phyloP scores from a whole-genome alignment of 2,888 invertebrate genomes.

The Tanypteryx hageni region DNA sequence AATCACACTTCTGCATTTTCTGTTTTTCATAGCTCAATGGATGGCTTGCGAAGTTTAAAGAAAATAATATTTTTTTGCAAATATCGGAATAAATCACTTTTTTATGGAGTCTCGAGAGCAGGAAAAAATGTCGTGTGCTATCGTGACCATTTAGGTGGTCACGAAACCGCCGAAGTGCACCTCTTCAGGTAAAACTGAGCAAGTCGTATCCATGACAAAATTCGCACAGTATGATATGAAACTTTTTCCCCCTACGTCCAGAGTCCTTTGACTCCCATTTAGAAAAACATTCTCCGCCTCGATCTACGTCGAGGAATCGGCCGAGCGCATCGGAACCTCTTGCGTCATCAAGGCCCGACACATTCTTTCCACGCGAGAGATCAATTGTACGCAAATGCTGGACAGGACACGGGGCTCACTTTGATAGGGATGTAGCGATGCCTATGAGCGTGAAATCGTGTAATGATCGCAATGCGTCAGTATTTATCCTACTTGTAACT shows the following conservation, averaged over 20 bases:
- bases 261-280: no score
- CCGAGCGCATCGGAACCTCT: not conserved
- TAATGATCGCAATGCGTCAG: no score
- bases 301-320: no score
- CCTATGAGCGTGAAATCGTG: no score
- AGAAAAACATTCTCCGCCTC: no score
- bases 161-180: not conserved
- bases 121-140: not conserved
- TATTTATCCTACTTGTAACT: no score
- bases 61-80: not conserved
- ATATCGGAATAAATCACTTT: not conserved
- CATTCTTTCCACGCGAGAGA: not conserved
- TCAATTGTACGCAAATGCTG: no score
- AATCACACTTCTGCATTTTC: not conserved
- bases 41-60: not conserved
- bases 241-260: not conserved
- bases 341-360: not conserved
- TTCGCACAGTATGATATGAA: not conserved
- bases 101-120: not conserved
- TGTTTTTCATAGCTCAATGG: not conserved
- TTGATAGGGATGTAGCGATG: no score
- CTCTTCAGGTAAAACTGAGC: not conserved
- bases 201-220: not conserved
- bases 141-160: not conserved
- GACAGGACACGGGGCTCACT: no score